These are phyloP conservation scores for Tipula lateralis DNA, from an alignment of 2,888 invertebrate genomes.

Conservation along the genomic window DNA sequence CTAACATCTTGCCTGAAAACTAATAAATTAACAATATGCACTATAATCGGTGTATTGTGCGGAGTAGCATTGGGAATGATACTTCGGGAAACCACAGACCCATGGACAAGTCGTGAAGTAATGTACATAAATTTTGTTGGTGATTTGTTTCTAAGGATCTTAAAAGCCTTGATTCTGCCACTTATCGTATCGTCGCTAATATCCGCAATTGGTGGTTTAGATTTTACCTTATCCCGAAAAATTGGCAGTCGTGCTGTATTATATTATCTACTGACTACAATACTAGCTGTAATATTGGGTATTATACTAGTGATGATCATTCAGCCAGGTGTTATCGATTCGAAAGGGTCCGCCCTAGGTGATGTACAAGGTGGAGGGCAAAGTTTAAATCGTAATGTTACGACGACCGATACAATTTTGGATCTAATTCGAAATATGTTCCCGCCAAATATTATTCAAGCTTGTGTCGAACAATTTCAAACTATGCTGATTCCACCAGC, in stretches of 20 bases:
- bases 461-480: conserved; percentile 60
- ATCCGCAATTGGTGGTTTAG: conserved; percentile 64
- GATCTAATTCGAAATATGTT: conserved; percentile 75
- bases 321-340: conserved; percentile 53
- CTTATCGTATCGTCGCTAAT: conserved; percentile 64
- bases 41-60: conserved; percentile 55
- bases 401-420: conserved; percentile 64
- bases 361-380: background rate
- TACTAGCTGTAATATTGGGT: conserved; percentile 64
- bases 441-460: conserved; percentile 80
- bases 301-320: conserved; percentile 64
- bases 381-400: conserved; percentile 49
- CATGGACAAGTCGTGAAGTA: conserved; percentile 56
- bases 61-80: conserved; percentile 54
- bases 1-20: conserved; percentile 39
- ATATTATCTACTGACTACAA: conserved; percentile 65
- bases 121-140: conserved; percentile 67
- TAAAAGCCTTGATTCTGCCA: conserved; percentile 69
- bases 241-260: conserved; percentile 63
- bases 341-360: background rate
- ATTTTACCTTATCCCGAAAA: conserved; percentile 60
- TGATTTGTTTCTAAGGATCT: conserved; percentile 67
- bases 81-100: conserved; percentile 40
- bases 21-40: conserved; percentile 56
- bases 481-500: conserved; percentile 41